Conservation (phyloP, 2,113 vertebrate genomes). For the cat (Felis catus) region DNA sequence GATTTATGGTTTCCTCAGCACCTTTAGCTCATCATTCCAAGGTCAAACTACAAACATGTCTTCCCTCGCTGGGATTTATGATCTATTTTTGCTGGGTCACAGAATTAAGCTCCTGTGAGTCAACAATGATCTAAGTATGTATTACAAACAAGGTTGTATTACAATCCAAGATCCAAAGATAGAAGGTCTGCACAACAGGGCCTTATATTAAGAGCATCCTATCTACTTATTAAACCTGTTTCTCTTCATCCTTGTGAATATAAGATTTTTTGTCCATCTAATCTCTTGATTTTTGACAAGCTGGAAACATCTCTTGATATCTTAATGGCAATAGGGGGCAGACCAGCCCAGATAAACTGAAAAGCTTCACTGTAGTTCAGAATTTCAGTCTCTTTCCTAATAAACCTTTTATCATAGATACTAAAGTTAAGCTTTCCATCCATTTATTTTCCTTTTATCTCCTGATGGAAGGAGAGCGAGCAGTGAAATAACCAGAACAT, state of each 20-base stretch:
- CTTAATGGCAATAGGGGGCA: constrained; percentile 24
- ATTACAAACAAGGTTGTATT: not conserved
- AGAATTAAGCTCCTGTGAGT: constrained; percentile 17
- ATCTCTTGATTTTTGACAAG: not conserved
- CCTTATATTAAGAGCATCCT: not conserved
- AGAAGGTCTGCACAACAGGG: not conserved
- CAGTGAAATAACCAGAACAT: not conserved
- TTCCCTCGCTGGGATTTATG: not conserved
- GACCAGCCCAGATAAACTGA: not conserved
- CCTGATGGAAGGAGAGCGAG: not conserved
- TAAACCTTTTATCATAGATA: not conserved
- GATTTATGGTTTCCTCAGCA: constrained; percentile 36
- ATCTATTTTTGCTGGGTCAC: constrained; percentile 30
- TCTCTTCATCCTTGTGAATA: not conserved
- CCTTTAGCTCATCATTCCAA: constrained; percentile 51
- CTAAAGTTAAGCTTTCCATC: not conserved
- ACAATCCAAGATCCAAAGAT: not conserved
- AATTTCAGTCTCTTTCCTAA: not conserved
- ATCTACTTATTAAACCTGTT: not conserved
- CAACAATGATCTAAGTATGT: constrained; percentile 19
- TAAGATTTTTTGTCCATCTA: not conserved
- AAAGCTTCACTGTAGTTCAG: not conserved
- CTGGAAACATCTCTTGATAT: not conserved
- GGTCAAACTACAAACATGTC: not conserved
- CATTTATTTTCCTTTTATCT: not conserved